Conservation (phyloP, 2,888 invertebrate species). For the Mylabris sibirica region DNA sequence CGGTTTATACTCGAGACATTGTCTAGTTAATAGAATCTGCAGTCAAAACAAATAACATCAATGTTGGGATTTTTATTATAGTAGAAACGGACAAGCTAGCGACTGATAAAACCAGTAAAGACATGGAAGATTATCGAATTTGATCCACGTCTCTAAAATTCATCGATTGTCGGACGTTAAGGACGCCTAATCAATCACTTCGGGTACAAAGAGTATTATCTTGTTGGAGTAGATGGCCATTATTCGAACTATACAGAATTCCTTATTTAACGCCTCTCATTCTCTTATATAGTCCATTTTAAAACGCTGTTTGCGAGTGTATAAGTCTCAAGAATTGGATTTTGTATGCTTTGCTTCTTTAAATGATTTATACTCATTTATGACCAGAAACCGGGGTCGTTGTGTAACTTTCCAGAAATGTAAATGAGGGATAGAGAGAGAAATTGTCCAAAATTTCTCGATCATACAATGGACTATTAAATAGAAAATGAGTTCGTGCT, state of each 20-base stretch:
- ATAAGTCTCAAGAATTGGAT: too few relatives aligned
- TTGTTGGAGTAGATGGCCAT: too few relatives aligned
- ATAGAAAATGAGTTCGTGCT: conserved; percentile 36
- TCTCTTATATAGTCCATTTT: too few relatives aligned
- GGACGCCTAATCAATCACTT: neutral
- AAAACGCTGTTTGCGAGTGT: too few relatives aligned
- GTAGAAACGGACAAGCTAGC: too few relatives aligned
- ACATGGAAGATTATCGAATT: neutral
- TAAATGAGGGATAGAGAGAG: conserved; percentile 13
- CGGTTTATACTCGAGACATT: too few relatives aligned
- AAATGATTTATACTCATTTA: neutral
- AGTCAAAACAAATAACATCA: too few relatives aligned
- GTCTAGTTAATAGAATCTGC: too few relatives aligned
- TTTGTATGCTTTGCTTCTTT: neutral
- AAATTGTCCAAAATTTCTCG: neutral
- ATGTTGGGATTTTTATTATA: too few relatives aligned
- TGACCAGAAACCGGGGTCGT: neutral
- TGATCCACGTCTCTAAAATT: neutral
- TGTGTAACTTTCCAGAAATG: neutral
- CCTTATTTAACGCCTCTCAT: too few relatives aligned
- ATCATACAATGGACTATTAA: conserved; percentile 1
- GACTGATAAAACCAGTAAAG: neutral
- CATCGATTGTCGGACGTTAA: neutral
- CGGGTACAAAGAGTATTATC: too few relatives aligned
- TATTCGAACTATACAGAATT: too few relatives aligned